Base-by-base conservation (phyloP, 2,113 vertebrate species). In the Pampusana beccarii region DNA sequence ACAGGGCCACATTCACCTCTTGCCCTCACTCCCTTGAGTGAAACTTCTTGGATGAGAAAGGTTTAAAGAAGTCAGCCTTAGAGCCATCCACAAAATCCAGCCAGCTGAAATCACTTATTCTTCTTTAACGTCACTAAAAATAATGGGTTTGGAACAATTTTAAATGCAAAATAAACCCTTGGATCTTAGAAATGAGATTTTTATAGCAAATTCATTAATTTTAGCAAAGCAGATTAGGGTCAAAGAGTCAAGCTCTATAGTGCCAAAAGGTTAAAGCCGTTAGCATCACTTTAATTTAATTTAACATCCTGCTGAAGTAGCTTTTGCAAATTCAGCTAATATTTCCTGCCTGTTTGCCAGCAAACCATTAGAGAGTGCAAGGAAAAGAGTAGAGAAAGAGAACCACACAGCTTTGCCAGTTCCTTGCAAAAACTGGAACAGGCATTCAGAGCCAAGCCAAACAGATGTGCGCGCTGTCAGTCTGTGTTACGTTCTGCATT, bases 261-360 rank as follows among this genome's bases (percentile, higher is more conserved):
- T 7, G 2, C 50, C 80, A 34, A 78, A 48, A 80, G 28, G 79
- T 78, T 83, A 88, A 73, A 83, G 58, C 33, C 33, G 58, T 58
- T 70, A 72, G 65, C 62, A 90, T 90, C 64, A 82, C 26, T 44
- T 72, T 93, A 90, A 93, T 84, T 86, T 78, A 92, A 97, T 50
- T 86, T 89, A 84, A 74, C 50, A 73, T 85, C 67, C 71, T 51
- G 40, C 58, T 92, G 74, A 80, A 74, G 74, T 56, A 90, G 56
- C 62, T 94, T 81, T 94, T 91, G 71, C 42, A 91, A 86, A 86
- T 58, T 93, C 61, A 71, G 65, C 73, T 93, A 92, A 29, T 67
- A 86, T 90, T 92, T 64, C 48, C 57, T 90, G 80, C 19, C 64
- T 38, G 18, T 70, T 38, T 91, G 85, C 57, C 91, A 94, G 93